Percentiles rank a stretch among this genome's conserved stretches.
These are phyloP conservation scores for Neotoxoptera formosana DNA, from an alignment of 1,140 invertebrate species.

Conservation along the genomic window DNA sequence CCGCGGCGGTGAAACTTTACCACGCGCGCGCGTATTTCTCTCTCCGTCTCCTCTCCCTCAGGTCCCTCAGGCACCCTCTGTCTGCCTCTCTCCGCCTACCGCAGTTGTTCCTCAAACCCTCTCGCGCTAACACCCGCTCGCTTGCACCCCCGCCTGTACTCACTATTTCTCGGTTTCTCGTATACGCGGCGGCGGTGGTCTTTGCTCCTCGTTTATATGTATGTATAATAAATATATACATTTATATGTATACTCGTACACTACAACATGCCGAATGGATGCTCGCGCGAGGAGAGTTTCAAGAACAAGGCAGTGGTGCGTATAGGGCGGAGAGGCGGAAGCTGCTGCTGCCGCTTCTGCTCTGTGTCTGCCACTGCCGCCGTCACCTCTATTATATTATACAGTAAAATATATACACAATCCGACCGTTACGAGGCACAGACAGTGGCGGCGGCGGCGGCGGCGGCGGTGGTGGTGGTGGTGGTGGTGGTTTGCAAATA, in stretches of 20 bases:
- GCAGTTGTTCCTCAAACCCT: too few relatives aligned
- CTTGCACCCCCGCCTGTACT: neutral
- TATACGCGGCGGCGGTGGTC: too few relatives aligned
- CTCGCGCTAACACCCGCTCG: neutral
- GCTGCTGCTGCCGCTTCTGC: neutral
- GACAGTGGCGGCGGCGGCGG: neutral
- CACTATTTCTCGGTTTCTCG: neutral
- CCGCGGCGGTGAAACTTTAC: neutral
- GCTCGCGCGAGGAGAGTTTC: neutral
- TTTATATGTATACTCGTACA: neutral
- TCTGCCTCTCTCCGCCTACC: too few relatives aligned
- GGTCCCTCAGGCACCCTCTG: neutral
- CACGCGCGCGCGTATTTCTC: neutral
- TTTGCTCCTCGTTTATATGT: neutral
- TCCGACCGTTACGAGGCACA: neutral
- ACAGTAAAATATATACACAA: neutral
- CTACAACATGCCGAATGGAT: neutral
- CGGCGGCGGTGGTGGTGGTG: neutral
- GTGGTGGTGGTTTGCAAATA: neutral
- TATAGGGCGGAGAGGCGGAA: neutral
- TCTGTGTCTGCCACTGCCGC: neutral
- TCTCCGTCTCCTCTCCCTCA: neutral
- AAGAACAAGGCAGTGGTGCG: neutral
- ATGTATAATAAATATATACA: neutral
- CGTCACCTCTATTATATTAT: conserved; percentile 7